A percentile compares a stretch with the other conserved stretches of the same genome.
Conservation (phyloP, 2,113 vertebrate genomes). For the Ctenomys sociabilis region DNA sequence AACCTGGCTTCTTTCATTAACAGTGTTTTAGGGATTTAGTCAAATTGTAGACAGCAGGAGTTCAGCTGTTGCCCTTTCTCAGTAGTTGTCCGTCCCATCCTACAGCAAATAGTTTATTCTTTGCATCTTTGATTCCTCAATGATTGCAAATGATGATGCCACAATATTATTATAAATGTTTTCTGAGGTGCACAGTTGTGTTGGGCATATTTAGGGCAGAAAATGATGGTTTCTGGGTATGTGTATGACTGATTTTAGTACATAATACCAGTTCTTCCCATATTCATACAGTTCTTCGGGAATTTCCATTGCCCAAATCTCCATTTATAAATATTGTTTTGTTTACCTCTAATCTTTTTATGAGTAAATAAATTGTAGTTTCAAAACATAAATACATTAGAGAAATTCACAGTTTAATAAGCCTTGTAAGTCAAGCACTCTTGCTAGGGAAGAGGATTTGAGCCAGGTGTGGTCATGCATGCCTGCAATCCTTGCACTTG, state of each 20-base stretch:
- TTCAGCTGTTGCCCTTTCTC: background rate
- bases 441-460: background rate
- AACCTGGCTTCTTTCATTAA: background rate
- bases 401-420: background rate
- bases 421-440: background rate
- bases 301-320: background rate
- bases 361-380: background rate
- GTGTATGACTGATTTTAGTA: background rate
- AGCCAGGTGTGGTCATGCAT: background rate
- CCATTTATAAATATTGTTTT: background rate
- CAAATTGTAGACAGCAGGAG: background rate
- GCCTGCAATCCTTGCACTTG: background rate
- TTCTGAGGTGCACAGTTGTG: background rate
- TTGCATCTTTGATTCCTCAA: background rate
- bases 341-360: background rate
- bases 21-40: background rate
- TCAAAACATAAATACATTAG: background rate
- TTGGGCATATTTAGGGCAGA: background rate
- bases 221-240: background rate
- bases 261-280: background rate
- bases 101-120: background rate
- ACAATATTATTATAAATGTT: background rate
- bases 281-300: background rate
- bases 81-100: background rate
- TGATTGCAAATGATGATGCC: background rate